These are phyloP conservation scores for Caradrina kadenii DNA, from an alignment of 2,888 invertebrate species.

Conservation along the genomic window DNA sequence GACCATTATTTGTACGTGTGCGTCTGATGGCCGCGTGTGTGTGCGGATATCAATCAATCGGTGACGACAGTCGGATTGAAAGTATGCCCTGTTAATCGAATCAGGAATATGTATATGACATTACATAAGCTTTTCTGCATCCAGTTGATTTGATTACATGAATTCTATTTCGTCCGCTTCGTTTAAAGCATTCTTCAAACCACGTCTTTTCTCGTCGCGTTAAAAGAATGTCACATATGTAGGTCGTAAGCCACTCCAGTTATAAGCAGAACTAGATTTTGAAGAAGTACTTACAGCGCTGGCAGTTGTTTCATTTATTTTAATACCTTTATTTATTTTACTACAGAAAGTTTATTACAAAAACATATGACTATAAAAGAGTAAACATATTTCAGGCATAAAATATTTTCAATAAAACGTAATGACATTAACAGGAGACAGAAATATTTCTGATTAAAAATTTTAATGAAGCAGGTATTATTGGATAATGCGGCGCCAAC, in stretches of 20 bases:
- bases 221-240: conserved; percentile 54
- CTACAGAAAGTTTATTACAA: conserved; percentile 28
- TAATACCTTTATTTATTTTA: conserved; percentile 6
- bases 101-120: conserved; percentile 62
- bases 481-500: conserved; percentile 27
- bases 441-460: conserved; percentile 45
- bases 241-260: conserved; percentile 48
- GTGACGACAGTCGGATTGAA: conserved; percentile 76
- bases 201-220: conserved; percentile 40
- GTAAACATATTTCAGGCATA: conserved; percentile 34
- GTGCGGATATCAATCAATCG: conserved; percentile 81
- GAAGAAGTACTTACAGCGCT: conserved; percentile 16
- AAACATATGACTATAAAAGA: conserved; percentile 20
- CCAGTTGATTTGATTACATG: conserved; percentile 53
- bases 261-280: conserved; percentile 34
- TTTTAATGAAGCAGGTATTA: conserved; percentile 47
- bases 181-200: conserved; percentile 45
- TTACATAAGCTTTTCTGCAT: conserved; percentile 56
- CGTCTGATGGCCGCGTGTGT: conserved; percentile 71
- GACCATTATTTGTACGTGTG: conserved; percentile 85
- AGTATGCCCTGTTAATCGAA: conserved; percentile 72
- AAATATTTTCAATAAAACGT: conserved; percentile 49
- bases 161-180: conserved; percentile 49
- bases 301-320: conserved; percentile 21
- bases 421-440: conserved; percentile 42